Evolutionary conservation across 2,797 vertebrate genomes (phyloP).

Genomic region (Pampus argenteus): DNA sequence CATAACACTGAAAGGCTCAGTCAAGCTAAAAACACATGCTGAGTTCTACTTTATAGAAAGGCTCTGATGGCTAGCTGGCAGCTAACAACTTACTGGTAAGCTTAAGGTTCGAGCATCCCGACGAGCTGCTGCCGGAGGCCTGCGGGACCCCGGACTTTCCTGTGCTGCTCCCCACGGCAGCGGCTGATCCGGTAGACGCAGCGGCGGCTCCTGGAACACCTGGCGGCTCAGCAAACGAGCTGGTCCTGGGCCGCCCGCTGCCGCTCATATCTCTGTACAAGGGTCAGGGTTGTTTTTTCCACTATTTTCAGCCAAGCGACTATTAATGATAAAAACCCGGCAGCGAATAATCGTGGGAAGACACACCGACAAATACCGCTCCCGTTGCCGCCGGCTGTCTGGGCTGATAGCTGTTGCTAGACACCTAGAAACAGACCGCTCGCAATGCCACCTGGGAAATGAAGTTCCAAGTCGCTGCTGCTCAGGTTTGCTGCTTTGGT

Average conservation of each 20-base stretch:
- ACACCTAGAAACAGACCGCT: slow-evolving; percentile 79
- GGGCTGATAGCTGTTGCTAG: slow-evolving; percentile 79
- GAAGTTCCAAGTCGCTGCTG: slow-evolving; percentile 64
- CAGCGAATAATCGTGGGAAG: slow-evolving; percentile 60
- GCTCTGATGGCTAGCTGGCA: background rate
- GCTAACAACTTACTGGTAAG: slow-evolving; percentile 85
- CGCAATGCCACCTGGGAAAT: slow-evolving; percentile 83
- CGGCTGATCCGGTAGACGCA: slow-evolving; percentile 82
- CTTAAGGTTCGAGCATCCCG: slow-evolving; percentile 87
- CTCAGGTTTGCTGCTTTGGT: slow-evolving; percentile 18
- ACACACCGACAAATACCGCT: slow-evolving; percentile 63
- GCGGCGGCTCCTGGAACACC: slow-evolving; percentile 86
- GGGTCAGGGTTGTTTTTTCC: slow-evolving; percentile 73
- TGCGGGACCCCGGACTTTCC: slow-evolving; percentile 86
- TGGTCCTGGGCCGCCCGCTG: slow-evolving; percentile 92
- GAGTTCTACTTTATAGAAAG: rapidly evolving
- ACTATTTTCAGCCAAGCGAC: slow-evolving; percentile 64
- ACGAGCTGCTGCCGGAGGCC: slow-evolving; percentile 86
- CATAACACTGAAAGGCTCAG: background rate
- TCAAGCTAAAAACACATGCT: background rate
- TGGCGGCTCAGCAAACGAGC: slow-evolving; percentile 91
- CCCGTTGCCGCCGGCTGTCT: slow-evolving; percentile 79
- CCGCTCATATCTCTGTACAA: slow-evolving; percentile 86
- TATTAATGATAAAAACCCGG: slow-evolving; percentile 46
- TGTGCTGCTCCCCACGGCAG: slow-evolving; percentile 87